phyloP scores from a whole-genome alignment of 2,888 invertebrate species.

The Aphidius colemani region DNA sequence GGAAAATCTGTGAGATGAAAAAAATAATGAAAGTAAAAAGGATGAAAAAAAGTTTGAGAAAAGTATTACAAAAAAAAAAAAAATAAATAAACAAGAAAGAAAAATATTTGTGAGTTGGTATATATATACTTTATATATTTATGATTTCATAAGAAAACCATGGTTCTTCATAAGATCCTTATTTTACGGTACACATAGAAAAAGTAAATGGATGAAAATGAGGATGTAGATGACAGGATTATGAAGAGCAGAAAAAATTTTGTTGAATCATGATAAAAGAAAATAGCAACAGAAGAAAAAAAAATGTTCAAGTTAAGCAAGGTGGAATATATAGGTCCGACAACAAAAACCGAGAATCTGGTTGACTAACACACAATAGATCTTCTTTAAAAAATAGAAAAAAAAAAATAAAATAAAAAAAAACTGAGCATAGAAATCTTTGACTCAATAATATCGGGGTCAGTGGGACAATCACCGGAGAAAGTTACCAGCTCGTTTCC shows the following conservation, averaged over 20 bases:
- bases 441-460: conserved; percentile 54
- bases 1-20: conserved; percentile 17
- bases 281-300: conserved; percentile 22
- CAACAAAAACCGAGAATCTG: background rate
- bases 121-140: conserved; percentile 15
- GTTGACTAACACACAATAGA: background rate
- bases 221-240: conserved; percentile 21
- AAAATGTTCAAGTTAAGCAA: conserved; percentile 17
- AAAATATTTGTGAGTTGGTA: conserved; percentile 13
- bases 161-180: conserved; percentile 26
- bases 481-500: conserved; percentile 51
- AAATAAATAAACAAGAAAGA: conserved; percentile 11
- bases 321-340: background rate
- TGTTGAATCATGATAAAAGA: conserved; percentile 16
- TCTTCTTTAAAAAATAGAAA: no score
- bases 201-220: conserved; percentile 14
- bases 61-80: conserved; percentile 8
- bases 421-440: conserved; percentile 46
- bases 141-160: conserved; percentile 18
- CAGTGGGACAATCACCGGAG: conserved; percentile 57
- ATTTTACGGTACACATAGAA: conserved; percentile 25
- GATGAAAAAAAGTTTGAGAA: conserved; percentile 14
- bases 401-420: conserved; percentile 4
- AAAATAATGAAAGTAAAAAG: conserved; percentile 16
- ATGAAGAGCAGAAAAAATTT: conserved; percentile 11